Conservation (phyloP, 2,797 vertebrate genomes). For the Sebastolobus alascanus region DNA sequence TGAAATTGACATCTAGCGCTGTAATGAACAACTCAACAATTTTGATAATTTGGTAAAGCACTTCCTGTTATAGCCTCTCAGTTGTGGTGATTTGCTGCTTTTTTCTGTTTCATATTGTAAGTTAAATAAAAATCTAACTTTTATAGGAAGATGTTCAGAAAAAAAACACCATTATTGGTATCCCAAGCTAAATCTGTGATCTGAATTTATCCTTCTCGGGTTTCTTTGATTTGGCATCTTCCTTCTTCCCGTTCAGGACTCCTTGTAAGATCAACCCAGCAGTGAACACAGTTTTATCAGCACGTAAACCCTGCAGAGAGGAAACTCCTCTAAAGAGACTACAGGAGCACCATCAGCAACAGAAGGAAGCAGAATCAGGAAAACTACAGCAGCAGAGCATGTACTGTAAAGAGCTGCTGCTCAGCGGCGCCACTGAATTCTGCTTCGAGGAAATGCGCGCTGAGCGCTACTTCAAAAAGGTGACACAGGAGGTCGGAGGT, state of each 20-base stretch:
- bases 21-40: neutral
- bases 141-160: neutral
- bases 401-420: conserved; percentile 95
- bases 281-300: conserved; percentile 90
- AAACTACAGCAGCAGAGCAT: conserved; percentile 88
- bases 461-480: conserved; percentile 91
- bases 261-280: conserved; percentile 95
- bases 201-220: neutral
- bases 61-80: neutral
- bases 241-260: conserved; percentile 84
- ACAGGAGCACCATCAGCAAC: conserved; percentile 87
- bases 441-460: conserved; percentile 95
- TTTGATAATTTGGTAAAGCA: neutral
- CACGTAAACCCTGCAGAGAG: conserved; percentile 88
- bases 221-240: neutral
- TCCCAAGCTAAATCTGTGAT: neutral
- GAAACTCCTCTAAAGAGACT: conserved; percentile 92
- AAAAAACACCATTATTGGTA: neutral
- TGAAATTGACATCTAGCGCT: neutral
- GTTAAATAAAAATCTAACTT: neutral
- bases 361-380: conserved; percentile 80
- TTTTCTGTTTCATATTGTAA: neutral
- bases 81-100: neutral
- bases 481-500: conserved; percentile 47
- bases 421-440: conserved; percentile 93